Base-by-base conservation (phyloP, 2,113 vertebrate species). In the Eleginops maclovinus region DNA sequence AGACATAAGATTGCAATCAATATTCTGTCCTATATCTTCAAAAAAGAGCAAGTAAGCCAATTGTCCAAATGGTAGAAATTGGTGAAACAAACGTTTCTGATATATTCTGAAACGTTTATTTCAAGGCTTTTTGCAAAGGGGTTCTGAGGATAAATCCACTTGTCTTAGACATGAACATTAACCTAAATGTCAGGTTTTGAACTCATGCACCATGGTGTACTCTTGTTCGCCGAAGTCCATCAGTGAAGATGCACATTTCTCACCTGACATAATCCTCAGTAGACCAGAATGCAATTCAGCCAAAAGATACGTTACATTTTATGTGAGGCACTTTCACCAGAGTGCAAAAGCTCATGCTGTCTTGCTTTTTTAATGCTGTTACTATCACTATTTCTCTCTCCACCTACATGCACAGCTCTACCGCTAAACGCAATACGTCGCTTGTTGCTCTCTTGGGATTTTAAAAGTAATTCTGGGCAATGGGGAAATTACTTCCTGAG, bases 401-500 rank as follows among this genome's bases (percentile, higher is more conserved):
- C 68, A 64, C 75, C 86, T 75, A 68, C 83, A 84, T 80, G 50
- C 73, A 54, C 67, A 87, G 75, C 78, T 72, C 75, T 9, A 55
- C 77, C 40, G 79, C 65, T 64, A 61, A 85, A 89, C 81, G 55
- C 79, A 79, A 64, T 67, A 53, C 2, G 22, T 73, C 76, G 74
- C 55, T 14, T 9, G 24, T 36, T 66, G 78, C 49, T 87, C 80
- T 77, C 59, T 43, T 49, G 75, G 73, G 80, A 54, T 71, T 76
- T 59, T 58, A 40, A 55, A 77, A 73, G 73, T 63, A 24, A 77
- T 85, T 73, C 59, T 73, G 58, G 72, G 76, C 83, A 77, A 77
- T 64, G 63, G 53, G 79, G 76, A 86, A 88, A 88, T 83, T 47
- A 80, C 79, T 77, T 63, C 67, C 41, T 82, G 80, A 76, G 76